phyloP scores from a whole-genome alignment of 2,797 vertebrate species.

The Limosa lapponica region DNA sequence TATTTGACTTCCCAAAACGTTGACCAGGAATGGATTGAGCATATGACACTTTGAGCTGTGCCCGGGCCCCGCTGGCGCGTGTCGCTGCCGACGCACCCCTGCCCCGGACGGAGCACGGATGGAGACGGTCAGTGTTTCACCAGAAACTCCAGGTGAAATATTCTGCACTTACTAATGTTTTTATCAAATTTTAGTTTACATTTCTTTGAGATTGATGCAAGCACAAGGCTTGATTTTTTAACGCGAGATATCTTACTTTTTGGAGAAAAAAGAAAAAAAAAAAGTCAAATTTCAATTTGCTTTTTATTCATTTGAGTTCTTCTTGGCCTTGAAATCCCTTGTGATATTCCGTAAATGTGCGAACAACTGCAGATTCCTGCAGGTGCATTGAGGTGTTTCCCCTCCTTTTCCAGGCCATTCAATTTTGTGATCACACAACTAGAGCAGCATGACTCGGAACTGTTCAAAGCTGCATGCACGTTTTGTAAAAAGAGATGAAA shows the following conservation, averaged over 20 bases:
- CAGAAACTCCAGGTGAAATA: slow-evolving; percentile 82
- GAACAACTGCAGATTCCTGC: slow-evolving; percentile 81
- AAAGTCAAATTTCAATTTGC: slow-evolving; percentile 78
- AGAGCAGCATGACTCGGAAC: slow-evolving; percentile 94
- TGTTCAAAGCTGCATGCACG: slow-evolving; percentile 96
- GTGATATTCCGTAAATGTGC: slow-evolving; percentile 86
- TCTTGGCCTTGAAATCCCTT: slow-evolving; percentile 81
- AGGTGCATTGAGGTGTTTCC: slow-evolving; percentile 79
- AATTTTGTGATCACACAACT: slow-evolving; percentile 83
- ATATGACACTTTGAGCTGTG: slow-evolving; percentile 86
- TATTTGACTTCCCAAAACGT: slow-evolving; percentile 84
- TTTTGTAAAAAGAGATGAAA: slow-evolving; percentile 88
- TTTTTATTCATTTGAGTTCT: slow-evolving; percentile 81
- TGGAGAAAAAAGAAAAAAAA: slow-evolving; percentile 73
- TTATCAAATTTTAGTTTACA: slow-evolving; percentile 86
- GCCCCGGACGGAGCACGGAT: slow-evolving; percentile 79
- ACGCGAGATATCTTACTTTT: slow-evolving; percentile 88
- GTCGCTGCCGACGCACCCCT: slow-evolving; percentile 77
- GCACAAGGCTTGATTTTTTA: slow-evolving; percentile 96
- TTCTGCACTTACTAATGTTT: slow-evolving; percentile 87
- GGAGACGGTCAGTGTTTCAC: slow-evolving; percentile 80
- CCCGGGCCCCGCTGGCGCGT: slow-evolving; percentile 77
- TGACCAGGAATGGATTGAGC: slow-evolving; percentile 84
- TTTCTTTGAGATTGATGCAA: slow-evolving; percentile 90
- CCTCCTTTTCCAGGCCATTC: slow-evolving; percentile 83